Conservation (phyloP, 92 coral and sea anemone species). For the Desmophyllum pertusum region DNA sequence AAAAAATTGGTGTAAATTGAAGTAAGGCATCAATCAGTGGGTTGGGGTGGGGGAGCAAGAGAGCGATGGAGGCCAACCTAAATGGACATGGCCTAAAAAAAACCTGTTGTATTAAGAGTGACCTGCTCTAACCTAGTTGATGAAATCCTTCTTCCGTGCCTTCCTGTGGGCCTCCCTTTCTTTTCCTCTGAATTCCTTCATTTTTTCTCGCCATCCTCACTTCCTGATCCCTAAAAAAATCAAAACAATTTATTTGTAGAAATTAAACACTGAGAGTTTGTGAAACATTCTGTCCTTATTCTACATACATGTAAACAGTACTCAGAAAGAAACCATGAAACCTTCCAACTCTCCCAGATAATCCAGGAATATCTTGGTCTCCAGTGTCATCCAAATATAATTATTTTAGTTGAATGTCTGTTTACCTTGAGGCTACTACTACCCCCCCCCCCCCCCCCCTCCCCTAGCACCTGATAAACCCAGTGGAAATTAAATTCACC, state of each 20-base stretch:
- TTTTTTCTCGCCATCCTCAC: slow-evolving; percentile 78
- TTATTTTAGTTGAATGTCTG: too few species aligned
- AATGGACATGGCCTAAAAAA: not conserved
- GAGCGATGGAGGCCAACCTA: too few species aligned
- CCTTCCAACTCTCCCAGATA: too few species aligned
- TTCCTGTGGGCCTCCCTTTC: slow-evolving; percentile 44
- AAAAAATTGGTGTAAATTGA: not conserved
- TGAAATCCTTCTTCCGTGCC: slow-evolving; percentile 74
- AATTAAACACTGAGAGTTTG: not conserved
- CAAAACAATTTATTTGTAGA: not conserved
- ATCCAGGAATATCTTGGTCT: too few species aligned
- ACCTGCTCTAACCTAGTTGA: slow-evolving; percentile 38
- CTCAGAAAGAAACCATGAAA: too few species aligned
- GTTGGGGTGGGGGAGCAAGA: not conserved
- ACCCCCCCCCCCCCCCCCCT: too few species aligned
- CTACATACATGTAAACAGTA: too few species aligned
- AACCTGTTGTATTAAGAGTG: not conserved
- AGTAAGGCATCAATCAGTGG: not conserved
- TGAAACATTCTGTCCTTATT: not conserved
- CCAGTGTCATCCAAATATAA: too few species aligned
- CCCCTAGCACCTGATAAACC: too few species aligned
- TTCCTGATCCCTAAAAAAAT: slow-evolving; percentile 72
- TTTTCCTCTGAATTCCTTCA: slow-evolving; percentile 61
- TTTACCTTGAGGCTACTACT: too few species aligned
- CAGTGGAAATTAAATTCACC: too few species aligned